Evolutionary conservation across 2,113 vertebrate genomes (phyloP).

Genomic region (Oriolus oriolus): DNA sequence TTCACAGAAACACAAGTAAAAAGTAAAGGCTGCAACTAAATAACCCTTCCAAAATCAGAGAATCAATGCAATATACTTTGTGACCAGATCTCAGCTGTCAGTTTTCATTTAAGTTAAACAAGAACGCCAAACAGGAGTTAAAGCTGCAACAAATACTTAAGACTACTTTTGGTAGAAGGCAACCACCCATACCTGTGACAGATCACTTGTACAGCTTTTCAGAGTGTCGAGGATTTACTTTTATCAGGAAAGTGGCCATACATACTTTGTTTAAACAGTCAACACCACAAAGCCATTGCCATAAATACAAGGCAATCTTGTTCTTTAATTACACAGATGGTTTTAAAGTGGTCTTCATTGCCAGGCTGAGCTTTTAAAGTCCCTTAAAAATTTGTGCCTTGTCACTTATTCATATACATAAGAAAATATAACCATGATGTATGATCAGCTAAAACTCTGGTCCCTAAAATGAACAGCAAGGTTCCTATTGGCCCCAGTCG

Average conservation of each 20-base stretch:
- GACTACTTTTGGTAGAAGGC: not conserved
- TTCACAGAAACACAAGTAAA: not conserved
- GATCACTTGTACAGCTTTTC: not conserved
- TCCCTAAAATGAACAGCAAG: not conserved
- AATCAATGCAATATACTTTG: not conserved
- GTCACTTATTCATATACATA: not conserved
- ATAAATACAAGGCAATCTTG: not conserved
- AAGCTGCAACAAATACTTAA: not conserved
- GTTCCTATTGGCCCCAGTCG: not conserved
- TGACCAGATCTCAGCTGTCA: not conserved
- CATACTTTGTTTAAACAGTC: not conserved
- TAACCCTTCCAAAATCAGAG: not conserved
- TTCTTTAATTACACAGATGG: not conserved
- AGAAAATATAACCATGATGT: not conserved
- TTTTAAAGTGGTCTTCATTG: not conserved
- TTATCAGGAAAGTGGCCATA: rapidly evolving
- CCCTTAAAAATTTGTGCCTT: not conserved
- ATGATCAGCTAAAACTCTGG: not conserved
- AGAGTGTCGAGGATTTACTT: not conserved
- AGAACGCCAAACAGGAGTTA: not conserved
- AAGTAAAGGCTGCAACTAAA: not conserved
- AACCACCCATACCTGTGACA: not conserved
- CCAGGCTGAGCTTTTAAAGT: not conserved
- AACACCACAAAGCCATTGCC: not conserved
- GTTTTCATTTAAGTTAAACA: not conserved